Evolutionary conservation across 2,888 invertebrate species (phyloP).

Genomic region (Idaea biselata): DNA sequence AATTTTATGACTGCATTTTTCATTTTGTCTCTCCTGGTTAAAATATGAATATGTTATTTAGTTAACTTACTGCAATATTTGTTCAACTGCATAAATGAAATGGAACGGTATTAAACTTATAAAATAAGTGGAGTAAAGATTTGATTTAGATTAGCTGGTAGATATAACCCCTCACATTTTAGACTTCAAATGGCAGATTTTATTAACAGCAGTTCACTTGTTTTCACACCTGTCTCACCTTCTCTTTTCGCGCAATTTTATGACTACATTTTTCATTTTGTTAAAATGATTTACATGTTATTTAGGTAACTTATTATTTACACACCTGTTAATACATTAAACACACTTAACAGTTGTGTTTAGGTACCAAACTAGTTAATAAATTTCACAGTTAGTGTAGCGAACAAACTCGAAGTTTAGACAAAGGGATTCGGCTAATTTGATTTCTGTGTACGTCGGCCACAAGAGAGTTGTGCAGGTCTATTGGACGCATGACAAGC

Average conservation of each 20-base stretch:
- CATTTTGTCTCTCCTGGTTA: background rate
- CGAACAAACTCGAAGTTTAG: conserved; percentile 51
- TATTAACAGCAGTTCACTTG: background rate
- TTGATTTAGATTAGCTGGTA: background rate
- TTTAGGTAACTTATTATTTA: background rate
- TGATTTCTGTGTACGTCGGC: conserved; percentile 58
- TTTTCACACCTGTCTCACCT: background rate
- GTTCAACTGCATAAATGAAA: conserved; percentile 9
- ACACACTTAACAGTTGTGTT: conserved; percentile 22
- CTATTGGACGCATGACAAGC: conserved; percentile 44
- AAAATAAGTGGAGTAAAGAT: conserved; percentile 2
- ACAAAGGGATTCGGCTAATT: conserved; percentile 65
- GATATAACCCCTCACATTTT: background rate
- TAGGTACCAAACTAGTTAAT: conserved; percentile 40
- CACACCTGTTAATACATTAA: conserved; percentile 27
- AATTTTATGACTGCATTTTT: background rate
- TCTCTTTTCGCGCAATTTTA: background rate
- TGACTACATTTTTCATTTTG: background rate
- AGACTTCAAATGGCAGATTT: background rate
- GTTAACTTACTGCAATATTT: conserved; percentile 9
- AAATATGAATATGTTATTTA: background rate
- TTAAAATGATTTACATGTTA: too few species aligned
- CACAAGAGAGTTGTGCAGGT: conserved; percentile 43
- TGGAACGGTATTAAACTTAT: background rate
- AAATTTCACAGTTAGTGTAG: conserved; percentile 47